phyloP scores from a whole-genome alignment of 2,888 invertebrate species.

The Magallana nippona region DNA sequence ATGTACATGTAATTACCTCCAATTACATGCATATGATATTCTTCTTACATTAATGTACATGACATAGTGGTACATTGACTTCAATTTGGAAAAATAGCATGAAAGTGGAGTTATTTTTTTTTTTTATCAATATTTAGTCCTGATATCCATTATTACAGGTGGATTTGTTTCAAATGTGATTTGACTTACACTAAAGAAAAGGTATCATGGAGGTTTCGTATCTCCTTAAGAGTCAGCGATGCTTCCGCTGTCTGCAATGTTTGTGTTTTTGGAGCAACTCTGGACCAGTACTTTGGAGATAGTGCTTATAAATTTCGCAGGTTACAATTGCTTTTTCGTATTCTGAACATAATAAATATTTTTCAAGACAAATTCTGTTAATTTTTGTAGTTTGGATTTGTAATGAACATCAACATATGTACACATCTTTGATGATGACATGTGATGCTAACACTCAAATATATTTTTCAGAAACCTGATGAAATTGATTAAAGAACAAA shows the following conservation, averaged over 20 bases:
- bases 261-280: slow-evolving; percentile 53
- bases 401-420: too few relatives aligned
- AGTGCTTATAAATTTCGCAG: slow-evolving; percentile 49
- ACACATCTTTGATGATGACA: too few relatives aligned
- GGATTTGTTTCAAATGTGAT: slow-evolving; percentile 55
- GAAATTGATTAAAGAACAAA: slow-evolving; percentile 35
- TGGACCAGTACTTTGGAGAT: slow-evolving; percentile 52
- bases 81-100: too few relatives aligned
- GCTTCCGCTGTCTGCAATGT: slow-evolving; percentile 43
- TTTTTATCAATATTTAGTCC: too few relatives aligned
- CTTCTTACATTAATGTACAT: too few relatives aligned
- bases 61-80: too few relatives aligned
- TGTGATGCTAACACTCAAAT: neutral
- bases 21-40: too few relatives aligned
- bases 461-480: slow-evolving; percentile 29
- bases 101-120: too few relatives aligned
- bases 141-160: slow-evolving; percentile 43
- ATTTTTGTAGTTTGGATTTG: too few relatives aligned
- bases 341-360: too few relatives aligned
- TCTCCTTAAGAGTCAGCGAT: slow-evolving; percentile 52
- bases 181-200: slow-evolving; percentile 34
- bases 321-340: slow-evolving; percentile 35
- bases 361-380: too few relatives aligned
- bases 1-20: neutral
- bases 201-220: slow-evolving; percentile 52